Base-by-base conservation (phyloP, 2,888 invertebrate genomes). In the Sinopyrophorus schimmeli region DNA sequence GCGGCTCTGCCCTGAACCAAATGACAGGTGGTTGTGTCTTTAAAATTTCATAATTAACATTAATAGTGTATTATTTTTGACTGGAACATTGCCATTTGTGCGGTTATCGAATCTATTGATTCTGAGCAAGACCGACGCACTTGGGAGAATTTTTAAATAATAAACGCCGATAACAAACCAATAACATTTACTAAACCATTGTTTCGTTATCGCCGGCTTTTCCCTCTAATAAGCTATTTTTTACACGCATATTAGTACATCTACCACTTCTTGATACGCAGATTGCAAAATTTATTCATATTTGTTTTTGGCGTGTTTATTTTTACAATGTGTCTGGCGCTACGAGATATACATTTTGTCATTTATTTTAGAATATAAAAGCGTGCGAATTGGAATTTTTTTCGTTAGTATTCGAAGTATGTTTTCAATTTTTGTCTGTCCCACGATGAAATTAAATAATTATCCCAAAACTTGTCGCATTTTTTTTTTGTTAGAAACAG, bases 1-100 rank as follows among this genome's bases (percentile, higher is more conserved):
- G 54, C 64, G 68, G 65, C 68, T 68, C 68, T 66, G 67, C 69
- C 70, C 70, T 68, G 65, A 65, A 62, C 64, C 46, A 59, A 59
- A 66, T 70, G 71, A 72, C 71, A 73, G 72, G 72, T 72, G 71
- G 71, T 72, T 72, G 71, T 72, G 70, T 68, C 61, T 46, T 61
- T 38, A 47, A 54, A 60, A 58, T 55, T 57, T 46, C 44, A 46
- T 35, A 47, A 47, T 52, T 47, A 41, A 27, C 41, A 26, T 23
- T 28, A 47, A 24, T 35, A 26, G 16, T 23, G 32, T 32, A 11
- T 32, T 30, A 31, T 31, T 23, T 41, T 41, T 7, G 41, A 12
- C 21, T 12, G 27, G 17, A 9, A 14, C 17, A 10, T 14, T 12
- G 27, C 27, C 27, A 27, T 12, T 27, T 10, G 11, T 9, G 9